A percentile compares a stretch with the other conserved stretches of the same genome.
These are phyloP conservation scores for Microplitis deprimator DNA, from an alignment of 2,888 invertebrate species.

Conservation along the genomic window DNA sequence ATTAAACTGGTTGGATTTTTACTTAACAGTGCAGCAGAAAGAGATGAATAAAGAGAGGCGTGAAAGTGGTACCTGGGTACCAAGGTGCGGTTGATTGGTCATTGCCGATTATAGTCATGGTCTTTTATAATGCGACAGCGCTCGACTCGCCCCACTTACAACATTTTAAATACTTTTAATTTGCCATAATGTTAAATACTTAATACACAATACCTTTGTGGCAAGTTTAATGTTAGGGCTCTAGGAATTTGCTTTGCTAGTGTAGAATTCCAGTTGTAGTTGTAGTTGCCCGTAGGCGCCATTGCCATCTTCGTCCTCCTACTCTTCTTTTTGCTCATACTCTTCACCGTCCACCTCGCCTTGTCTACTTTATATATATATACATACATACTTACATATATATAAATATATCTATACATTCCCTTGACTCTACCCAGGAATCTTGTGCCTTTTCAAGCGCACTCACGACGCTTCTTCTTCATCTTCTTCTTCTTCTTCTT, in stretches of 20 bases:
- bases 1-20: no score
- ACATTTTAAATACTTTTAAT: not conserved
- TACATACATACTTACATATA: not conserved
- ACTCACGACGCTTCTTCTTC: constrained; percentile 39
- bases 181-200: constrained; percentile 27
- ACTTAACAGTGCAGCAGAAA: not conserved
- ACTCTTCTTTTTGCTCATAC: constrained; percentile 37
- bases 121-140: constrained; percentile 48
- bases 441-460: constrained; percentile 41
- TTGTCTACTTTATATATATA: constrained; percentile 36
- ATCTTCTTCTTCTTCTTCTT: constrained; percentile 29
- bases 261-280: constrained; percentile 39
- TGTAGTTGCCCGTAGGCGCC: constrained; percentile 45
- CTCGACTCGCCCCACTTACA: constrained; percentile 27
- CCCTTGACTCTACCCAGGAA: constrained; percentile 39
- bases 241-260: constrained; percentile 16
- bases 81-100: constrained; percentile 63
- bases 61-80: constrained; percentile 54
- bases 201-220: constrained; percentile 31
- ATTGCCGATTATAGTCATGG: constrained; percentile 69
- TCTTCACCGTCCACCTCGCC: constrained; percentile 41
- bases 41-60: constrained; percentile 35
- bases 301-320: constrained; percentile 39
- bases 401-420: constrained; percentile 38
- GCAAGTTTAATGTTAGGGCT: constrained; percentile 7